Base-by-base conservation (phyloP, 2,797 vertebrate species). In the Botia almorhae region DNA sequence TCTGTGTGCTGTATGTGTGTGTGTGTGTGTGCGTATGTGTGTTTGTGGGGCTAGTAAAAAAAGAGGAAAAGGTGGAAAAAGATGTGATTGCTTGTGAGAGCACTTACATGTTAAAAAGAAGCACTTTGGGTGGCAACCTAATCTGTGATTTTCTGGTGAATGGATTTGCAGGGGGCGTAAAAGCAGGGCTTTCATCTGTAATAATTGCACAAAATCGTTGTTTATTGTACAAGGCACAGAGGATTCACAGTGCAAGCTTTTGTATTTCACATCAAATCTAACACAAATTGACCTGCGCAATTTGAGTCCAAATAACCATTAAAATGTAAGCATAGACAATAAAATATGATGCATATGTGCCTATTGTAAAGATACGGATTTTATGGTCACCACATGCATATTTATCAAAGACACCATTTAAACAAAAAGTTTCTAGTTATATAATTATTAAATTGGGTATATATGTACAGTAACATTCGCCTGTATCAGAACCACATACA, bases 61-160 rank as follows among this genome's bases (percentile, higher is more conserved):
- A 56, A 26, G 36, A 23, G 17, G 13, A 74, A 75, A 69, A 67
- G 46, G 60, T 65, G 50, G 68, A 70, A 50, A 65, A 7, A 43
- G 39, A 43, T 19, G 48, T 3, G 21, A 76, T 76, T 36, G 26
- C 7, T 29, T 74, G 16, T 29, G 67, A 58, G 58, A 70, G 8
- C 39, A n/a, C n/a, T 61, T 14, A 46, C 56, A 23, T 70, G 61
- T 56, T 16, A 14, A 73, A 75, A 60, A 16, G 19, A 83, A 26
- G 36, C 43, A 7, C 60, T 48, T 39, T 53, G 48, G 23, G 65
- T 53, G 26, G 29, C 19, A 58, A 51, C 29, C 87, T 84, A 80
- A 89, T 88, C 8, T 84, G 21, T 77, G 4, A 29, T 55, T 70
- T 78, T 23, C 26, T 71, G 4, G 26, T 64, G 3, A 46, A 53